Conservation (phyloP, 2,888 invertebrate species). For the Stictocephala bisonia region DNA sequence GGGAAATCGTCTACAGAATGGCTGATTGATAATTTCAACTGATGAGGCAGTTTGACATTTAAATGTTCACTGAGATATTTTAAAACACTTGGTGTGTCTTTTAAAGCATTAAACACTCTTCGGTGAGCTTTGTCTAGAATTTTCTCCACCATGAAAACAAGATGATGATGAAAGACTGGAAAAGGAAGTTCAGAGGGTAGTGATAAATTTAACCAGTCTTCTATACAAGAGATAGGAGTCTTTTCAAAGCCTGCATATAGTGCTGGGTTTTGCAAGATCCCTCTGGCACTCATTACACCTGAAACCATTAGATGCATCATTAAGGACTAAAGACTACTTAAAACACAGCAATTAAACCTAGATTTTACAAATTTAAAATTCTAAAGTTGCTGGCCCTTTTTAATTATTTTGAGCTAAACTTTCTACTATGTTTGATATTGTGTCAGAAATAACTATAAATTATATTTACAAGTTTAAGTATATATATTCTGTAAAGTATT, state of each 20-base stretch:
- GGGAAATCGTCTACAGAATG: no score
- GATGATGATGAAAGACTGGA: conserved; percentile 93
- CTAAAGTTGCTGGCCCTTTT: no score
- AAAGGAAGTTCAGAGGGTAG: conserved; percentile 74
- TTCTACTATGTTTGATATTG: no score
- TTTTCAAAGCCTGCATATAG: conserved; percentile 78
- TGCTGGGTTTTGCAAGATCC: conserved; percentile 90
- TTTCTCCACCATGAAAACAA: conserved; percentile 95
- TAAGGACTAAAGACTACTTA: no score
- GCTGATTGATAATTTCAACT: background rate
- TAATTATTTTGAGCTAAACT: no score
- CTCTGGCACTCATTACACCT: conserved; percentile 93
- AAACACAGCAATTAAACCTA: no score
- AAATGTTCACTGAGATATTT: conserved; percentile 75
- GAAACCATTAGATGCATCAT: conserved; percentile 45
- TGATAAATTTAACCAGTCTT: conserved; percentile 77
- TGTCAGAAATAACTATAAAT: no score
- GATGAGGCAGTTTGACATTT: conserved; percentile 62
- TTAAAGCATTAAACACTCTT: conserved; percentile 81
- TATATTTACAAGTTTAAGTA: no score
- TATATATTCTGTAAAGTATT: no score
- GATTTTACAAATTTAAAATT: no score
- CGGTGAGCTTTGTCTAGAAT: conserved; percentile 78
- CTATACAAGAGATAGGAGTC: conserved; percentile 82
- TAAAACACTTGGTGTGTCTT: conserved; percentile 75